Evolutionary conservation across 2,797 vertebrate genomes (phyloP).

Genomic region (Muscicapa comitata): DNA sequence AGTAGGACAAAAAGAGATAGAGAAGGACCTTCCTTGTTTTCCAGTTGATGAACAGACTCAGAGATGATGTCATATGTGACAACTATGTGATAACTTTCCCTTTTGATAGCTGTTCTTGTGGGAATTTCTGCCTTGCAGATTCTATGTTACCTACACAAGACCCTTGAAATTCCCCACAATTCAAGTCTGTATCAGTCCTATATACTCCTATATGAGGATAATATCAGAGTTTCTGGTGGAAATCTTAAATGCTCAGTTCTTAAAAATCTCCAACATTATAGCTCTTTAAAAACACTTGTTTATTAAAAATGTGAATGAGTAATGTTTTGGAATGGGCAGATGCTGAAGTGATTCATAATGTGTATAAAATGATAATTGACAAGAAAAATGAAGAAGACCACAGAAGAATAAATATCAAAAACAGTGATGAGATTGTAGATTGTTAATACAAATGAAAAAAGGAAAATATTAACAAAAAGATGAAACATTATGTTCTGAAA

Average conservation of each 20-base stretch:
- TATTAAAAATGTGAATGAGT: neutral
- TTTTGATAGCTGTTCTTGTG: neutral
- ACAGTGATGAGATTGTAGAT: neutral
- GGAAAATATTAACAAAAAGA: constrained; percentile 7
- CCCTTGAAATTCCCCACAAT: neutral
- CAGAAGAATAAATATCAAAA: neutral
- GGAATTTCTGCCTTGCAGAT: neutral
- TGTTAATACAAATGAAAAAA: constrained; percentile 9
- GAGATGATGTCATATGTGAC: neutral
- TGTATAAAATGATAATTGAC: constrained; percentile 18
- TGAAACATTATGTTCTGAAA: constrained; percentile 9
- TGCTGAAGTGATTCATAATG: neutral
- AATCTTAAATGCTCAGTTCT: neutral
- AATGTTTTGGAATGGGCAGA: neutral
- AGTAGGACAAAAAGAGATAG: neutral
- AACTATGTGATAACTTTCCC: neutral
- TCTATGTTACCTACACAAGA: neutral
- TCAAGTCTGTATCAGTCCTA: neutral
- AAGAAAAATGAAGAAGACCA: constrained; percentile 13
- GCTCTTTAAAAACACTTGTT: neutral
- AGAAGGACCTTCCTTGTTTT: neutral
- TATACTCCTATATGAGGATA: neutral
- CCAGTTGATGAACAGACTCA: neutral
- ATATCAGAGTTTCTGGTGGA: neutral
- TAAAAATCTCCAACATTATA: fast-evolving